Conservation (phyloP, 2,113 vertebrate genomes). For the Cebidichthys violaceus region DNA sequence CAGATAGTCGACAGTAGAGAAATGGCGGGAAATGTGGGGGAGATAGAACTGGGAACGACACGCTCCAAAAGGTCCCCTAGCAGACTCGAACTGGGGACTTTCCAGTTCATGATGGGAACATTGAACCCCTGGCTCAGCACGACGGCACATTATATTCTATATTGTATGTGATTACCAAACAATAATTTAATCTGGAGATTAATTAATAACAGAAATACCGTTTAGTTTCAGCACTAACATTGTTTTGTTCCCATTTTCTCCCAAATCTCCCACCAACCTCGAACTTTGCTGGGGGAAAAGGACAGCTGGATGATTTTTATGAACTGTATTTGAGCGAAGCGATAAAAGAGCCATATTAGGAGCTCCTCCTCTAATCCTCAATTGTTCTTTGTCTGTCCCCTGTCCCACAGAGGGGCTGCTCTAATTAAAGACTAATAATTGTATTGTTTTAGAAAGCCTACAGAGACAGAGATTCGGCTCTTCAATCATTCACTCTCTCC, state of each 20-base stretch:
- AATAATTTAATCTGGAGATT: not conserved
- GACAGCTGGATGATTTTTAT: constrained; percentile 62
- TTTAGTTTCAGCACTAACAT: not conserved
- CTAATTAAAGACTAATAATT: constrained; percentile 85
- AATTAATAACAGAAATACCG: not conserved
- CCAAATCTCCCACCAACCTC: constrained; percentile 27
- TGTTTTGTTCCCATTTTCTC: constrained; percentile 1
- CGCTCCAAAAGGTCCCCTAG: not conserved
- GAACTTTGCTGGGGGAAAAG: constrained; percentile 35
- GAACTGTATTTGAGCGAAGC: constrained; percentile 69
- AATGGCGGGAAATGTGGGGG: not conserved
- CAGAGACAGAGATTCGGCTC: constrained; percentile 77
- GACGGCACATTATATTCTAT: not conserved
- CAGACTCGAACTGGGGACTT: not conserved
- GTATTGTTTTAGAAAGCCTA: constrained; percentile 82
- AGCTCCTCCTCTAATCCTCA: constrained; percentile 75
- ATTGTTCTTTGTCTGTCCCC: constrained; percentile 77
- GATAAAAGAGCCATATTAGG: constrained; percentile 79
- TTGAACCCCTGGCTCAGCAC: not conserved
- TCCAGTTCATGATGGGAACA: not conserved
- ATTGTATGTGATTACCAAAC: not conserved
- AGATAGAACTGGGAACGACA: not conserved
- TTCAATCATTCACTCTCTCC: constrained; percentile 72
- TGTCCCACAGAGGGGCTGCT: constrained; percentile 75
- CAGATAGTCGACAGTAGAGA: not conserved